These are phyloP conservation scores for Poecilia picta DNA, from an alignment of 2,797 vertebrate genomes.

Conservation along the genomic window DNA sequence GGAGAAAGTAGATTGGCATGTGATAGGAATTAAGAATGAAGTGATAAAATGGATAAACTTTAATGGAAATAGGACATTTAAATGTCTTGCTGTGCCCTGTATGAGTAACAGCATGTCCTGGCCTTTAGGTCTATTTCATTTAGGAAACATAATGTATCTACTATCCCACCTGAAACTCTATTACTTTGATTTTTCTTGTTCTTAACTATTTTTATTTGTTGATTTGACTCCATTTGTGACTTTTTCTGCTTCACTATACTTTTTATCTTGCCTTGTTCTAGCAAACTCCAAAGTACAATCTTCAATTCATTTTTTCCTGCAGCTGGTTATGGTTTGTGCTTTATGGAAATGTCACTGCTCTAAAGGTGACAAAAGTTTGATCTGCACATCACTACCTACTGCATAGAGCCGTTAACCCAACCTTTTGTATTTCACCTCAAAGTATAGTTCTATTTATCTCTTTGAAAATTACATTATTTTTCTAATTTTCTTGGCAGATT, in stretches of 20 bases:
- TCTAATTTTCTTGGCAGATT: not conserved
- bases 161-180: slow-evolving; percentile 29
- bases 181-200: slow-evolving; percentile 10
- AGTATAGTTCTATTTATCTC: not conserved
- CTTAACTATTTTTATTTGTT: too few species aligned
- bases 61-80: slow-evolving; percentile 1
- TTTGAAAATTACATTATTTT: not conserved
- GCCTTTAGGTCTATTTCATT: slow-evolving; percentile 46
- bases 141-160: slow-evolving; percentile 28
- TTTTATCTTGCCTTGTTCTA: slow-evolving; percentile 8
- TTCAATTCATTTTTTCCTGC: slow-evolving; percentile 11
- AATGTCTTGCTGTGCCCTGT: slow-evolving; percentile 16
- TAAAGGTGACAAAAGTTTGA: not conserved
- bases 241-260: not conserved
- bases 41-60: slow-evolving; percentile 1
- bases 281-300: not conserved
- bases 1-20: not conserved
- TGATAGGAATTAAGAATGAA: not conserved
- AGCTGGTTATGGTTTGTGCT: not conserved
- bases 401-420: not conserved
- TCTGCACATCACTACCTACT: not conserved
- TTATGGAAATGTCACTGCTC: not conserved
- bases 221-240: not conserved
- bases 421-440: not conserved
- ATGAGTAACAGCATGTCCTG: slow-evolving; percentile 49